Evolutionary conservation across 2,888 invertebrate species (phyloP).

Genomic region (Drosophila mulleri): DNA sequence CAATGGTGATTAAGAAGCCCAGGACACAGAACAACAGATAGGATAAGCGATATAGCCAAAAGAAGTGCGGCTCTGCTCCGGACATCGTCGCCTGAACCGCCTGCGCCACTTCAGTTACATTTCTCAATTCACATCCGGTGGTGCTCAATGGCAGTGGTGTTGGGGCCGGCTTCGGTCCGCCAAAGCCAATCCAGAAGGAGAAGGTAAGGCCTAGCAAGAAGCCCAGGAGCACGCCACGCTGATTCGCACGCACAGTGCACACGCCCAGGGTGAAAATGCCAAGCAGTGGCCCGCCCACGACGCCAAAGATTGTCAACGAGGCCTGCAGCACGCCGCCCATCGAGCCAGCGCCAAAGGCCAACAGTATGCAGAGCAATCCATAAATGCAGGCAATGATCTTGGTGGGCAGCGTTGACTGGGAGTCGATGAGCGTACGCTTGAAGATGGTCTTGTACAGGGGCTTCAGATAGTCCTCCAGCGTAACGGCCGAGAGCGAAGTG

Average conservation of each 20-base stretch:
- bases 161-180: slow-evolving; percentile 89
- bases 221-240: slow-evolving; percentile 90
- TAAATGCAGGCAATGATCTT: slow-evolving; percentile 90
- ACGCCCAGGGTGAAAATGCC: slow-evolving; percentile 94
- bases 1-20: slow-evolving; percentile 86
- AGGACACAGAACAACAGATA: slow-evolving; percentile 89
- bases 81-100: slow-evolving; percentile 22
- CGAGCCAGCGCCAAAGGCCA: slow-evolving; percentile 93
- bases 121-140: slow-evolving; percentile 86
- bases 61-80: slow-evolving; percentile 54
- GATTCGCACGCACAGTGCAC: slow-evolving; percentile 90
- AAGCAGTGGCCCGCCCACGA: slow-evolving; percentile 93
- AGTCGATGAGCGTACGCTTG: slow-evolving; percentile 84
- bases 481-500: slow-evolving; percentile 95
- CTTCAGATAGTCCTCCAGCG: slow-evolving; percentile 94
- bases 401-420: slow-evolving; percentile 86
- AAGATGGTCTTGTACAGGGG: slow-evolving; percentile 85
- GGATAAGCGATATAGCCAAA: slow-evolving; percentile 89
- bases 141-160: slow-evolving; percentile 87
- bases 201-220: slow-evolving; percentile 88
- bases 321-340: slow-evolving; percentile 94
- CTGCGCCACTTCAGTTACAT: slow-evolving; percentile 42
- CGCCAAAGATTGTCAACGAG: slow-evolving; percentile 93
- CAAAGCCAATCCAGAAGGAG: slow-evolving; percentile 94
- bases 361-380: slow-evolving; percentile 91